phyloP scores from a whole-genome alignment of 2,797 vertebrate species.

The Acridotheres tristis region DNA sequence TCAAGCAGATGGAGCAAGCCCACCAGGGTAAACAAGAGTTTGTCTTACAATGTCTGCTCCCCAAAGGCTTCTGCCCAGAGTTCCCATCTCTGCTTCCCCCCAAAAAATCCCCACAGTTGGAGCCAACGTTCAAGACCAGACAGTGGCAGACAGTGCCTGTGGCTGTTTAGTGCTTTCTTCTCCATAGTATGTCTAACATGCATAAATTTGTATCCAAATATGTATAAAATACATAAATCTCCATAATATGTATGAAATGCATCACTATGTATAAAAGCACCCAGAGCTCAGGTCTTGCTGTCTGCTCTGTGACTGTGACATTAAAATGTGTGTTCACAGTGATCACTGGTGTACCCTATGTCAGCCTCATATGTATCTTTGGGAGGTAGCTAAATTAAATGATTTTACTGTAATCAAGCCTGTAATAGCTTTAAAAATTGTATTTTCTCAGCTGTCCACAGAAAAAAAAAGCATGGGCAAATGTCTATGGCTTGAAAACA shows the following conservation, averaged over 20 bases:
- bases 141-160: neutral
- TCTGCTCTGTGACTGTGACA: neutral
- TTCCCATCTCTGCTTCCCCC: neutral
- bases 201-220: neutral
- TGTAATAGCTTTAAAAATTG: neutral
- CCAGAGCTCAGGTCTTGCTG: neutral
- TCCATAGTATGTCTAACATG: neutral
- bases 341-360: neutral
- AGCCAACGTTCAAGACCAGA: fast-evolving
- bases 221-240: neutral
- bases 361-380: neutral
- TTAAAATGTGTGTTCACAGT: neutral
- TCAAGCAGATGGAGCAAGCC: neutral
- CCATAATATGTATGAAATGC: neutral
- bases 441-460: neutral
- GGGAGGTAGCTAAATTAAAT: neutral
- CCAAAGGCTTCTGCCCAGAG: neutral
- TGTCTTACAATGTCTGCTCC: neutral
- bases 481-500: neutral
- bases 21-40: neutral
- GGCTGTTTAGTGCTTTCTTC: neutral
- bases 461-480: neutral
- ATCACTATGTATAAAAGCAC: neutral
- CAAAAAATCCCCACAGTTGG: fast-evolving
- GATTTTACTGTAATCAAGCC: neutral